Evolutionary conservation across 1,140 invertebrate species (phyloP).

Genomic region (Drosophila oshimai): DNA sequence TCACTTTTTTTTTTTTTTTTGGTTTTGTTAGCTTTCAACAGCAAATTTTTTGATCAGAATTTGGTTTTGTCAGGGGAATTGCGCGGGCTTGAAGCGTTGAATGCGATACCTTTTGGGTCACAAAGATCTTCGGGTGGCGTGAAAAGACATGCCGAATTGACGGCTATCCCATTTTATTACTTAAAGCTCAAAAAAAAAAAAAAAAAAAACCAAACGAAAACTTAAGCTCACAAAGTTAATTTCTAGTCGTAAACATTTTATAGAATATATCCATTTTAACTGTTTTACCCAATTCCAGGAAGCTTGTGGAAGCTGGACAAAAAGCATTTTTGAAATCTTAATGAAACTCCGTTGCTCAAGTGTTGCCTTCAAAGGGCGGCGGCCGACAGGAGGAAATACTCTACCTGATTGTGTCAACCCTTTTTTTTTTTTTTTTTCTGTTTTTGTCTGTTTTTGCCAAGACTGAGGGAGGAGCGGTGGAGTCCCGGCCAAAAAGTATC

Average conservation of each 20-base stretch:
- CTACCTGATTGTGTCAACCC: slow-evolving; percentile 78
- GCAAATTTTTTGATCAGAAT: slow-evolving; percentile 67
- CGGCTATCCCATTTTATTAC: slow-evolving; percentile 16
- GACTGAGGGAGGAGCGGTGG: not conserved
- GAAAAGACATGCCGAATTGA: slow-evolving; percentile 67
- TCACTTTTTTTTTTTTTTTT: not conserved
- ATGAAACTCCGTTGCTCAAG: slow-evolving; percentile 50
- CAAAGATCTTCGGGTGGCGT: slow-evolving; percentile 30
- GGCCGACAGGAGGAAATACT: slow-evolving; percentile 59
- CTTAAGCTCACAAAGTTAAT: slow-evolving; percentile 12
- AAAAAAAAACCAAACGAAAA: not conserved
- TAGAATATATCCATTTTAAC: slow-evolving; percentile 18
- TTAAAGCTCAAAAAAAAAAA: not conserved
- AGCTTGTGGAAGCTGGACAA: slow-evolving; percentile 21
- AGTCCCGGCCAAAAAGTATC: slow-evolving; percentile 50
- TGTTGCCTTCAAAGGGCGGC: slow-evolving; percentile 72
- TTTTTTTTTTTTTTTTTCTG: slow-evolving; percentile 41
- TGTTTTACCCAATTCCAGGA: slow-evolving; percentile 31
- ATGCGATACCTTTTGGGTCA: slow-evolving; percentile 73
- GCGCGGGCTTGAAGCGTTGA: slow-evolving; percentile 64
- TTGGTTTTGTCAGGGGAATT: slow-evolving; percentile 61
- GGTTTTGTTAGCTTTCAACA: slow-evolving; percentile 33
- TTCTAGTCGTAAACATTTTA: slow-evolving; percentile 21
- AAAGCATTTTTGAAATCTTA: slow-evolving; percentile 64
- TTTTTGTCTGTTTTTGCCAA: not conserved